A percentile compares a stretch with the other conserved stretches of the same genome.
Evolutionary conservation across 1,140 invertebrate species (phyloP).

Genomic region (Papilio dardanus): DNA sequence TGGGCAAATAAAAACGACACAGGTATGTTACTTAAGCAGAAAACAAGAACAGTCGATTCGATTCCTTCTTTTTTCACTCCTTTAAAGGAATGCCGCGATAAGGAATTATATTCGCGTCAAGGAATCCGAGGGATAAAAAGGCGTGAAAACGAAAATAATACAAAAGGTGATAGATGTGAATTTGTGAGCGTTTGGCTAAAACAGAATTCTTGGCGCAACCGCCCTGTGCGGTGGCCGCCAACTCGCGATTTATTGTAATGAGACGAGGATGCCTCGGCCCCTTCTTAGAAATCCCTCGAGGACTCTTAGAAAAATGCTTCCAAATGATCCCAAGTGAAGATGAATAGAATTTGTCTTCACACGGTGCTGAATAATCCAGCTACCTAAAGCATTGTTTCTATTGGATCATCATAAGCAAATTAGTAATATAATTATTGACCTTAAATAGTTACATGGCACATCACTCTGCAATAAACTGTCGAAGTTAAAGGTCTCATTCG

Average conservation of each 20-base stretch:
- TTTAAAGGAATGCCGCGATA: constrained; percentile 80
- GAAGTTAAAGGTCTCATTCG: constrained; percentile 12
- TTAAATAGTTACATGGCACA: neutral
- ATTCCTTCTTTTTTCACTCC: constrained; percentile 72
- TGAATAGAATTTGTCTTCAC: constrained; percentile 48
- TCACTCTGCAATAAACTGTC: constrained; percentile 10
- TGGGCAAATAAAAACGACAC: constrained; percentile 67
- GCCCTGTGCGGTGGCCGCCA: constrained; percentile 73
- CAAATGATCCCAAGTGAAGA: constrained; percentile 39
- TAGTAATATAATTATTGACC: neutral
- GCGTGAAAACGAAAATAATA: constrained; percentile 81
- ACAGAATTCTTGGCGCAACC: constrained; percentile 78
- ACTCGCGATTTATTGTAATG: constrained; percentile 77
- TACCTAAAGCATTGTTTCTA: neutral
- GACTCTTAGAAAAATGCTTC: constrained; percentile 70
- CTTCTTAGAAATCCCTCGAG: constrained; percentile 73
- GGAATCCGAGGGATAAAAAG: constrained; percentile 78
- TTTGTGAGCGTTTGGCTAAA: constrained; percentile 81
- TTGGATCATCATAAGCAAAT: neutral
- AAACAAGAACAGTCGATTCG: constrained; percentile 70
- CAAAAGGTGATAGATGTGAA: constrained; percentile 80
- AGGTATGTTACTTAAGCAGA: constrained; percentile 73
- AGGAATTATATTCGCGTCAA: constrained; percentile 80
- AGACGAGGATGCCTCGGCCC: constrained; percentile 62
- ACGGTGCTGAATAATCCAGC: constrained; percentile 29